Conservation (phyloP, 2,113 vertebrate species). For the Ptilorrhoa leucosticta region DNA sequence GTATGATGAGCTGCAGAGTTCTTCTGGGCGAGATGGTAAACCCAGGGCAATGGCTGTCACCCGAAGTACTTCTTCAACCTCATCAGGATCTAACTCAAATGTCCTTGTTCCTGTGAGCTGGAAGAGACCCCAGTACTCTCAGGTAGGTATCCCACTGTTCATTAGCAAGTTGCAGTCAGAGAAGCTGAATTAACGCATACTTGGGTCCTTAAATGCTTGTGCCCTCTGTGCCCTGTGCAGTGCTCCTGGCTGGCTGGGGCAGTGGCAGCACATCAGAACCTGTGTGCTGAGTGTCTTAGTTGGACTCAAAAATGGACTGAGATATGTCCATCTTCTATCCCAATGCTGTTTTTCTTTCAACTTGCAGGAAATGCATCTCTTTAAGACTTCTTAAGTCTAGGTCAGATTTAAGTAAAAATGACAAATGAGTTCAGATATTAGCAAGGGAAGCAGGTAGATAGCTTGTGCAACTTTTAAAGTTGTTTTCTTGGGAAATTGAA, state of each 20-base stretch:
- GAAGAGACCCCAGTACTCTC: conserved; percentile 94
- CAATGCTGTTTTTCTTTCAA: not conserved
- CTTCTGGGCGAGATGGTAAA: conserved; percentile 89
- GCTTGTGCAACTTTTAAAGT: not conserved
- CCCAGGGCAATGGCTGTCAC: conserved; percentile 89
- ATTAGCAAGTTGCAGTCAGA: not conserved
- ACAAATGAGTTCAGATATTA: not conserved
- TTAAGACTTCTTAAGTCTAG: not conserved
- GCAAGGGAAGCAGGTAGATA: not conserved
- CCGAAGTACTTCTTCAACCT: conserved; percentile 94
- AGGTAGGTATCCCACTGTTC: conserved; percentile 72
- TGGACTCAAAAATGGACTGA: not conserved
- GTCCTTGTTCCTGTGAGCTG: conserved; percentile 97
- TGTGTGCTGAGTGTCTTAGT: not conserved
- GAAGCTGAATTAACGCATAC: not conserved
- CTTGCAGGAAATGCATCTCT: not conserved
- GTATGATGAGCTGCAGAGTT: conserved; percentile 90
- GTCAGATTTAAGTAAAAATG: not conserved
- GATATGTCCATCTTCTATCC: not conserved
- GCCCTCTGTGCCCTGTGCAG: not conserved
- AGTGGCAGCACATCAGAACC: not conserved
- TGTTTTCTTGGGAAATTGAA: not conserved
- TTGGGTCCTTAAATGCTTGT: not conserved
- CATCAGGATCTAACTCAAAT: conserved; percentile 95
- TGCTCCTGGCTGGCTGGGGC: not conserved